Evolutionary conservation across 2,113 vertebrate genomes (phyloP).

Genomic region (Lepisosteus osseus): DNA sequence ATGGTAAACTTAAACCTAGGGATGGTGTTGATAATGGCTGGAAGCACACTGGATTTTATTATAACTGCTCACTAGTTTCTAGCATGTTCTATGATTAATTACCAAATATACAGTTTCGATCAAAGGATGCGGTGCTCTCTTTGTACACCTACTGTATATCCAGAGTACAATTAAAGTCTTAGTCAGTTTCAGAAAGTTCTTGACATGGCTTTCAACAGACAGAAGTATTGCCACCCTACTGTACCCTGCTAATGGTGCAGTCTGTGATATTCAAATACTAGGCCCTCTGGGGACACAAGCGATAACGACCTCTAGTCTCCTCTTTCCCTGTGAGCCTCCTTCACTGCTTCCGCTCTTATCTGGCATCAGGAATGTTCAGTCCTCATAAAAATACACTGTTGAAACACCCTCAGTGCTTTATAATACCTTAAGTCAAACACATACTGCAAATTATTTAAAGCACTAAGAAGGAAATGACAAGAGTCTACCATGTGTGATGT

Average conservation of each 20-base stretch:
- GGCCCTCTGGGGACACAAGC: background rate
- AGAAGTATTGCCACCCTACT: background rate
- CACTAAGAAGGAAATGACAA: background rate
- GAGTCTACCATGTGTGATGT: background rate
- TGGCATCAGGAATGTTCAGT: background rate
- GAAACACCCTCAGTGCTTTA: slow-evolving; percentile 1
- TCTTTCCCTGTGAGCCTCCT: background rate
- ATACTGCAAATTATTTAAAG: slow-evolving; percentile 13
- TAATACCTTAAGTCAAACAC: slow-evolving; percentile 4
- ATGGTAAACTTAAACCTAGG: too few relatives aligned
- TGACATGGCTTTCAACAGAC: too few relatives aligned
- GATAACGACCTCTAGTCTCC: background rate
- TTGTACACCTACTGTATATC: too few relatives aligned
- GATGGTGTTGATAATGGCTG: too few relatives aligned
- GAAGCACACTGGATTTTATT: too few relatives aligned
- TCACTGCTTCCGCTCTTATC: background rate
- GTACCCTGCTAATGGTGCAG: background rate
- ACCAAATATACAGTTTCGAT: too few relatives aligned
- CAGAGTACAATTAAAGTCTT: too few relatives aligned
- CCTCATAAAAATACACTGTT: background rate
- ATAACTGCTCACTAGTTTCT: too few relatives aligned
- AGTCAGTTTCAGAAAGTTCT: too few relatives aligned
- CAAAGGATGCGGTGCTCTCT: too few relatives aligned
- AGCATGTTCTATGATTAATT: too few relatives aligned
- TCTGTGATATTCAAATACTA: background rate